phyloP scores from a whole-genome alignment of 2,797 vertebrate species.

The Hyperoplus lanceolatus region DNA sequence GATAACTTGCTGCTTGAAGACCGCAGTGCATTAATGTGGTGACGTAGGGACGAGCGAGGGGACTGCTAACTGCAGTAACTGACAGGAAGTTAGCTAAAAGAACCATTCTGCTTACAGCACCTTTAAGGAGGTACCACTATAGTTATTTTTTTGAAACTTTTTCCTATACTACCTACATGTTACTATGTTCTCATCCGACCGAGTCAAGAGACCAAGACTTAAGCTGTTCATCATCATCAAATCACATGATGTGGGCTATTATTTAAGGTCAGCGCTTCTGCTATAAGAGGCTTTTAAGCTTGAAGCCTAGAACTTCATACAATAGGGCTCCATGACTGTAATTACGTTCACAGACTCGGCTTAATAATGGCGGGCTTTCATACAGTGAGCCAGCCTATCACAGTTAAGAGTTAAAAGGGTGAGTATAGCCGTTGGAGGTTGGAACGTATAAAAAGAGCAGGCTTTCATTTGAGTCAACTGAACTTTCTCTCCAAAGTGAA shows the following conservation, averaged over 20 bases:
- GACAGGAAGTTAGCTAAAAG: no score
- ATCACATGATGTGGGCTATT: slow-evolving; percentile 5
- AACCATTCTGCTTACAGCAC: no score
- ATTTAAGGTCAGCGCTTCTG: slow-evolving; percentile 10
- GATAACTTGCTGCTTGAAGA: no score
- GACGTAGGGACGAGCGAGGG: no score
- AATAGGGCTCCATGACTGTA: slow-evolving; percentile 39
- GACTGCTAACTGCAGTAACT: no score
- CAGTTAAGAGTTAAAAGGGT: slow-evolving; percentile 2
- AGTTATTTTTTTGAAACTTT: not conserved
- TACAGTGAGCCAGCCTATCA: slow-evolving; percentile 6
- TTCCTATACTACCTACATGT: not conserved
- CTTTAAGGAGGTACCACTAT: not conserved
- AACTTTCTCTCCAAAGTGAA: not conserved
- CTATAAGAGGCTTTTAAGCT: slow-evolving; percentile 44
- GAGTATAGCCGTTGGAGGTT: not conserved
- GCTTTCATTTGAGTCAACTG: slow-evolving; percentile 1
- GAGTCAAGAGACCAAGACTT: slow-evolving; percentile 17
- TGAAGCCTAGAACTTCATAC: slow-evolving; percentile 24
- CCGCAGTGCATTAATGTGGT: no score
- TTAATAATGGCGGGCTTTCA: slow-evolving; percentile 36
- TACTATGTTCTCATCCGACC: not conserved
- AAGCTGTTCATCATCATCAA: slow-evolving; percentile 16
- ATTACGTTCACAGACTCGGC: slow-evolving; percentile 43
- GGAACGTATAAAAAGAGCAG: not conserved